Evolutionary conservation across 2,797 vertebrate genomes (phyloP), one percentile per base, ranked within the genome.

Genomic region (Lophius americanus): DNA sequence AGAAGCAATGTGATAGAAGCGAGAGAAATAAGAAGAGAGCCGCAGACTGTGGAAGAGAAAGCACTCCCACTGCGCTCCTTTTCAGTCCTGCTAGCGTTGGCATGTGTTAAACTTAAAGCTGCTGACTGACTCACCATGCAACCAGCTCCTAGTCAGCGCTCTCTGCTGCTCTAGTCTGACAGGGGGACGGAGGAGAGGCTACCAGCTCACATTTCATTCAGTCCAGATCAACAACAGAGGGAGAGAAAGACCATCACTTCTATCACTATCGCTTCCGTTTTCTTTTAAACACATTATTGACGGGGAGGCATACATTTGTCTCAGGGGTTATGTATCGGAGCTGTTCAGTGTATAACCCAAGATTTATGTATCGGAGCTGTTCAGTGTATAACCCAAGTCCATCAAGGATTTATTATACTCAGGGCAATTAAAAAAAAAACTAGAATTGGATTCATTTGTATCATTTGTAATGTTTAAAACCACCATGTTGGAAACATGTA

Each of bases 81-180:
- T 84, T 87, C 86, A 83, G 77, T 87, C 86, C 85, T 88, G 86
- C 88, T 90, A 87, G 84, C 81, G 73, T 86, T 92, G 89, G 91
- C 88, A 90, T 90, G 88, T 91, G 90, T 89, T 91, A 91, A 92
- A 92, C 88, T 89, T 91, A 88, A 92, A 92, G 89, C 87, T 88
- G 85, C 83, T 76, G 88, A 88, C 91, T 92, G 91, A 90, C 89
- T 92, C 91, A 90, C 89, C 89, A 90, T 38, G 83, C 85, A 75
- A 85, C 84, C 88, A 83, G 89, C 88, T 87, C 80, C 78, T 85
- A 87, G 89, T 88, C 91, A 87, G 86, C 86, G 89, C 86, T 91
- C 87, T 87, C 76, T 62, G 63, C 84, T 85, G 85, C 87, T 85
- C 79, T 58, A 70, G 87, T 89, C 86, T 87, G 85, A 86, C 79